Conservation (phyloP, 2,113 vertebrate species). For the Thryonomys swinderianus region DNA sequence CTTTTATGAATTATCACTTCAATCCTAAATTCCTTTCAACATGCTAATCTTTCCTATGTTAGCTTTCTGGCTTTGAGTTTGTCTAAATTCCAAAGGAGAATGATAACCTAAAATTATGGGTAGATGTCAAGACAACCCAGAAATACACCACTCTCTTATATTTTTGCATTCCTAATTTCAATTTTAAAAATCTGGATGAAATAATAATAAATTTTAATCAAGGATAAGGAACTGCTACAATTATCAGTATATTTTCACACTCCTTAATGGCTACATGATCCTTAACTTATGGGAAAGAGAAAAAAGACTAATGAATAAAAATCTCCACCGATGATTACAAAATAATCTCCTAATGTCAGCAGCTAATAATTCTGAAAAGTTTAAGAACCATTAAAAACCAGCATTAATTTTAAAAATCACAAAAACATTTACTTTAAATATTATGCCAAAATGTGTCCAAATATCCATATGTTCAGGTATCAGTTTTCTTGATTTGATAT, state of each 20-base stretch:
- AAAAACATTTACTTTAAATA: conserved; percentile 76
- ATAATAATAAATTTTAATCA: neutral
- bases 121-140: neutral
- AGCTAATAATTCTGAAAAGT: conserved; percentile 73
- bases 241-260: neutral
- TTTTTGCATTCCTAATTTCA: conserved; percentile 45
- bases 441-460: conserved; percentile 82
- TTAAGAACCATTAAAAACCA: conserved; percentile 58
- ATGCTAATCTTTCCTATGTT: neutral
- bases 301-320: conserved; percentile 46
- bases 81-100: conserved; percentile 30
- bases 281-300: conserved; percentile 19
- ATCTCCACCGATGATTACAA: conserved; percentile 49
- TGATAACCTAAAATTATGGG: neutral
- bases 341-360: conserved; percentile 66
- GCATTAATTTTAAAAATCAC: conserved; percentile 82
- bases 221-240: neutral
- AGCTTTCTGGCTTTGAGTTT: conserved; percentile 27
- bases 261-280: conserved; percentile 3
- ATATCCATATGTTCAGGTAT: conserved; percentile 79
- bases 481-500: conserved; percentile 76
- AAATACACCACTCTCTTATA: neutral
- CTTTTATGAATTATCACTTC: neutral
- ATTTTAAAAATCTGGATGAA: conserved; percentile 36
- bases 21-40: neutral